A percentile compares a stretch with the other conserved stretches of the same genome.
Conservation (phyloP, 1,140 invertebrate species). For the Tetranychus urticae region DNA sequence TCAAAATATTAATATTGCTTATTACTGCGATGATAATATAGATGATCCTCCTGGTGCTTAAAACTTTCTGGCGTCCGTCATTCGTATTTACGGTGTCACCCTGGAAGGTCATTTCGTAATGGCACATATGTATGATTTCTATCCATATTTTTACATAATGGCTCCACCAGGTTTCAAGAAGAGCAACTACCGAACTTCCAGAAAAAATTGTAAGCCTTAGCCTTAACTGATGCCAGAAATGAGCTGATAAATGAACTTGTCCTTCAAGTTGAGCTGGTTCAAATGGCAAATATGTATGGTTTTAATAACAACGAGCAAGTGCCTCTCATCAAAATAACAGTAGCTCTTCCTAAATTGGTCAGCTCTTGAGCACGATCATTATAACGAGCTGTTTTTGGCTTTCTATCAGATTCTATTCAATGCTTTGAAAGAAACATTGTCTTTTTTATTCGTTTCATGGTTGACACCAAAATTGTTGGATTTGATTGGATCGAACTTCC, state of each 20-base stretch:
- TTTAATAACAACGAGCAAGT: slow-evolving; percentile 49
- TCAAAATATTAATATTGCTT: slow-evolving; percentile 31
- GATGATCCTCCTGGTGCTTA: slow-evolving; percentile 55
- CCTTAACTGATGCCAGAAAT: slow-evolving; percentile 55
- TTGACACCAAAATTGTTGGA: slow-evolving; percentile 71
- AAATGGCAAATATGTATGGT: slow-evolving; percentile 65
- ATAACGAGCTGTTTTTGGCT: slow-evolving; percentile 27
- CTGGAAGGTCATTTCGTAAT: slow-evolving; percentile 76
- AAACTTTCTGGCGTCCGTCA: slow-evolving; percentile 55
- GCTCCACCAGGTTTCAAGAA: slow-evolving; percentile 49
- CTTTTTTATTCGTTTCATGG: slow-evolving; percentile 97
- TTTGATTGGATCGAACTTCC: slow-evolving; percentile 94
- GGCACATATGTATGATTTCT: slow-evolving; percentile 88
- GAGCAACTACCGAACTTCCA: slow-evolving; percentile 43
- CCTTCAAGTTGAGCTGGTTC: slow-evolving; percentile 51
- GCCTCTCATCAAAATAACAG: slow-evolving; percentile 65
- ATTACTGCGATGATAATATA: slow-evolving; percentile 42
- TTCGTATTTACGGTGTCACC: slow-evolving; percentile 87
- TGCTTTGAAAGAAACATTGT: slow-evolving; percentile 89
- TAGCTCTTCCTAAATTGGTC: slow-evolving; percentile 61
- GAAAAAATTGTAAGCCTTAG: slow-evolving; percentile 43
- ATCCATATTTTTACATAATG: slow-evolving; percentile 79
- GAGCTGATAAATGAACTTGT: slow-evolving; percentile 55
- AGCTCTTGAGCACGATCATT: slow-evolving; percentile 58
- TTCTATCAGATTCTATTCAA: slow-evolving; percentile 22